A percentile compares a stretch with the other conserved stretches of the same genome.
Evolutionary conservation across 2,888 invertebrate species (phyloP).

Genomic region (Hypomecis punctinalis): DNA sequence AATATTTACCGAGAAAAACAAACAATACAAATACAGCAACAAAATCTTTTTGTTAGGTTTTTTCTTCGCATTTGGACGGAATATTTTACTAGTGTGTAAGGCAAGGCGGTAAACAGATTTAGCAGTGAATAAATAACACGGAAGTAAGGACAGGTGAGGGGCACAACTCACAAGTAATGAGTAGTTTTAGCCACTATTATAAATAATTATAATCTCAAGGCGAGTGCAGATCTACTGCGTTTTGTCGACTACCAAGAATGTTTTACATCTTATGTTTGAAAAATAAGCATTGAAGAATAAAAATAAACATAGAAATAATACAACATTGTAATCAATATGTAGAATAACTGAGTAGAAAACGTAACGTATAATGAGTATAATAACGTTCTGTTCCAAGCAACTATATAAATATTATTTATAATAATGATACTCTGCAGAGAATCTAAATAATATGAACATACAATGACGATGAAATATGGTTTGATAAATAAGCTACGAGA

Average conservation of each 20-base stretch:
- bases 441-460: too few species aligned
- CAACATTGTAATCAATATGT: too few species aligned
- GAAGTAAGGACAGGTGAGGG: conserved; percentile 18
- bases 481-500: too few species aligned
- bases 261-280: background rate
- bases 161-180: conserved; percentile 20
- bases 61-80: conserved; percentile 7
- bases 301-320: too few species aligned
- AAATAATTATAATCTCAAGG: conserved; percentile 19
- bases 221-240: conserved; percentile 9
- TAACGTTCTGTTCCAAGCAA: too few species aligned
- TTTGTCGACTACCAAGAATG: background rate
- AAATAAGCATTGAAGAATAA: too few species aligned
- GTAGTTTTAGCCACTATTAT: conserved; percentile 14
- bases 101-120: conserved; percentile 16
- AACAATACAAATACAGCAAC: background rate
- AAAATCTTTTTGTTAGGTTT: conserved; percentile 10
- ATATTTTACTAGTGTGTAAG: conserved; percentile 26
- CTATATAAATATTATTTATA: too few species aligned
- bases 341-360: too few species aligned
- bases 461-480: too few species aligned
- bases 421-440: too few species aligned
- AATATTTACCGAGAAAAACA: background rate
- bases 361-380: too few species aligned
- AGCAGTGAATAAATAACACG: conserved; percentile 20